Base-by-base conservation (phyloP, 1,140 invertebrate species). In the Listronotus oregonensis region DNA sequence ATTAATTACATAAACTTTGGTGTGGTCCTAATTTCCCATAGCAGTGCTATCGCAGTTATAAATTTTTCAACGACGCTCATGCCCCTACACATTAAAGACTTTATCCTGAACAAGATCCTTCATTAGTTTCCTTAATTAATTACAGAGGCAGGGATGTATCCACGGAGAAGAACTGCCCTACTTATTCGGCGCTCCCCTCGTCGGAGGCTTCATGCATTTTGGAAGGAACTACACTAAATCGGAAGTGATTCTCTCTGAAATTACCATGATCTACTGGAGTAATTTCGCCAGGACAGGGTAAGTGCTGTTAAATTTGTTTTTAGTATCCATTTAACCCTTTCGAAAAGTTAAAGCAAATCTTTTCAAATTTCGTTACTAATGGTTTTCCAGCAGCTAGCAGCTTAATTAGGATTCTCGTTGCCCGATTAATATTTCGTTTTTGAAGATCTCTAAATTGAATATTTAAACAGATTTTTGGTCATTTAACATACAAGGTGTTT, bases 241-340 rank as follows among this genome's bases (percentile, higher is more conserved):
- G 15, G 96, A 99, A 83, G 85, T 91, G 55, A 86, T 89, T 51
- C 83, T 99, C 6, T 91, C 95, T 0, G 93, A 97, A 80, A 91
- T 91, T 58, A 91, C 97, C 50, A 97, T 99, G 85, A 87, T 91
- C 27, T 97, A 96, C 77, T 91, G 96, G 82, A 90, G 93, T n/a
- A 99, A 98, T 83, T 99, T 99, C 78, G 94, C 94, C 11, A 92
- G 93, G 78, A 93, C 90, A n/a, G 97, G 97, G 96, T 98, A 83
- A 89, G 89, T 85, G 14, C 39, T 59, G 9, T 47, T 11, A 59
- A 59, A 47, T 44, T 31, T 32, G 42, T 47, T 59, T 59, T 47
- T 59, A 60, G 32, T 34, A 43, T 60, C 57, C 54, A 12, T 57
- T 43, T 40, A 11, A 21, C 18, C 42, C n/a, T 27, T 51, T 18